A percentile compares a stretch with the other conserved stretches of the same genome.
Conservation (phyloP, 1,140 invertebrate species). For the Leptinotarsa undecemlineata region DNA sequence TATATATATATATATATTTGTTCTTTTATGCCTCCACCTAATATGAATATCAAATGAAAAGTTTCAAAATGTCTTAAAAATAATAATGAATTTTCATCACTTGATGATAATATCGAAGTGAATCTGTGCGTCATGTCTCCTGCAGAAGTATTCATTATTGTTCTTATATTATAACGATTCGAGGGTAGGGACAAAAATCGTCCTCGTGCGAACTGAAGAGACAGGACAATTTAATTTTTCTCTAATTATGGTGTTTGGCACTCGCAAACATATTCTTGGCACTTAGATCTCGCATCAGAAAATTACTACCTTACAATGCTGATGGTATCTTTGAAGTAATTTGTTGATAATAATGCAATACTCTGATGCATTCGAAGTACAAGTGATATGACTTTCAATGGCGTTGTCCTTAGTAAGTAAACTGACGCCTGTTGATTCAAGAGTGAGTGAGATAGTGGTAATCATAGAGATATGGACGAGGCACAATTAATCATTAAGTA, state of each 20-base stretch:
- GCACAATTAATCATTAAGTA: no score
- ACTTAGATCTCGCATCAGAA: not conserved
- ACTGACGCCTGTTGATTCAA: not conserved
- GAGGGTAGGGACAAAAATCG: not conserved
- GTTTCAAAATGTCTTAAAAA: no score
- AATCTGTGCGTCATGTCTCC: not conserved
- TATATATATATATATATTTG: no score
- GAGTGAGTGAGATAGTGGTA: not conserved
- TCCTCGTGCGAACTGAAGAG: not conserved
- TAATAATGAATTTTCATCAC: not conserved
- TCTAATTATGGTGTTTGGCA: not conserved
- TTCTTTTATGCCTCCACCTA: no score
- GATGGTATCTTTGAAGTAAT: not conserved
- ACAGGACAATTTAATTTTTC: not conserved
- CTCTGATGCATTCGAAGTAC: not conserved
- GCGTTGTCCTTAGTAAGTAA: not conserved
- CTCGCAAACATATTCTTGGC: not conserved
- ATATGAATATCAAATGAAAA: no score
- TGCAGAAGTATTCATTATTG: not conserved
- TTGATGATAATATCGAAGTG: not conserved
- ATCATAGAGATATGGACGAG: no score
- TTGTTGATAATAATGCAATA: constrained; percentile 5
- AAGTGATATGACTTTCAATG: not conserved
- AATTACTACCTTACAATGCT: not conserved
- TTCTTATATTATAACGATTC: not conserved